Conservation (phyloP, 30 jellyfish, hydroid and myxozoan genomes). For the Nemopilema nomurai region DNA sequence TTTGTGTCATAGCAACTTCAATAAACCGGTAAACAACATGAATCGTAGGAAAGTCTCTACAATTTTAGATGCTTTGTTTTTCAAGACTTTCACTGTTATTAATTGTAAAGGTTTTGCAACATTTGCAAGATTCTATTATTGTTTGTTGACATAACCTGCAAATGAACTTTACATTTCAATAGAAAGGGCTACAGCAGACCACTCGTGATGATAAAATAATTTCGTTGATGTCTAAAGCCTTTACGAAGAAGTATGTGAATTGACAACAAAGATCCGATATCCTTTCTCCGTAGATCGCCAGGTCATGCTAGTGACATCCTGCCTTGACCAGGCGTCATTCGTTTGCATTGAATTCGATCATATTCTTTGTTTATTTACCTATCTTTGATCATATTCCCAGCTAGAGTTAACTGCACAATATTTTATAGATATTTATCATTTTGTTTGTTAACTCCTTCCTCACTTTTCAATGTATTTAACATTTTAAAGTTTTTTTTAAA, state of each 20-base stretch:
- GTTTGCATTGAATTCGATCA: neutral
- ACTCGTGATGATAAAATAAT: neutral
- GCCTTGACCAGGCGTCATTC: neutral
- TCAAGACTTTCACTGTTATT: neutral
- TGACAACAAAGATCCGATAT: neutral
- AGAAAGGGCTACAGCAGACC: neutral
- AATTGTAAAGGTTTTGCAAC: neutral
- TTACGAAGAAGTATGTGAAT: neutral
- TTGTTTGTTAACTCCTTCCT: neutral
- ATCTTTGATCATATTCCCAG: no score
- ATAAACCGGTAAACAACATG: neutral
- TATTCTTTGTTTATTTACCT: no score
- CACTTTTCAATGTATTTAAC: neutral
- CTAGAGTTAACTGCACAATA: neutral
- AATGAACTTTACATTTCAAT: neutral
- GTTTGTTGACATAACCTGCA: neutral
- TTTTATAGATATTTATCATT: neutral
- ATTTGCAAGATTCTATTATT: neutral
- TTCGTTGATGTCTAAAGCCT: neutral
- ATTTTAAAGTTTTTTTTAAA: no score
- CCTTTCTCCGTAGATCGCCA: neutral
- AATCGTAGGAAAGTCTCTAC: neutral
- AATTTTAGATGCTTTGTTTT: neutral
- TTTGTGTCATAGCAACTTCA: neutral
- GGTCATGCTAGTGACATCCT: neutral